phyloP scores from a whole-genome alignment of 2,888 invertebrate species.

The Pammene aurita region DNA sequence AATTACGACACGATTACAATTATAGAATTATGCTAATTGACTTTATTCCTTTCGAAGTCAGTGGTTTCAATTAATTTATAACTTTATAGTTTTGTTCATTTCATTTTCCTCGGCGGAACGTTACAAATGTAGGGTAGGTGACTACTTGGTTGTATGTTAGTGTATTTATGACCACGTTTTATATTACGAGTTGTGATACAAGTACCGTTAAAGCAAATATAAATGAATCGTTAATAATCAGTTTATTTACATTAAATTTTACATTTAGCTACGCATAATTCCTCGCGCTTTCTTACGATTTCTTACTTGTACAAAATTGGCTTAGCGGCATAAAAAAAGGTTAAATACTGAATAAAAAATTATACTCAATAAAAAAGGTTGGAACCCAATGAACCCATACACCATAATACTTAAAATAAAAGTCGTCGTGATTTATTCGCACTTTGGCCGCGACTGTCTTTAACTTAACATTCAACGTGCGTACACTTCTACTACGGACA shows the following conservation, averaged over 20 bases:
- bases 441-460: not conserved
- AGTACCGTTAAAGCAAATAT: too few relatives aligned
- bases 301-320: too few relatives aligned
- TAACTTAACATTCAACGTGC: slow-evolving; percentile 10
- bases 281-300: too few relatives aligned
- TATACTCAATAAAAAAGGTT: not conserved
- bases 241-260: too few relatives aligned
- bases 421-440: slow-evolving; percentile 10
- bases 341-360: too few relatives aligned
- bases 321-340: too few relatives aligned
- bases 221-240: too few relatives aligned
- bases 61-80: slow-evolving; percentile 29
- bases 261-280: too few relatives aligned
- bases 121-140: not conserved
- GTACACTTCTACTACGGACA: not conserved
- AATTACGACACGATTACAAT: slow-evolving; percentile 54
- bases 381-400: not conserved
- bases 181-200: not conserved
- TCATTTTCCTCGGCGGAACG: not conserved
- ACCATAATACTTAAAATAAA: not conserved
- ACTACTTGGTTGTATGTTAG: too few relatives aligned
- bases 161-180: not conserved
- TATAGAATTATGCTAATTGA: slow-evolving; percentile 55
- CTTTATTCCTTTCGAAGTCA: slow-evolving; percentile 43
- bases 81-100: slow-evolving; percentile 6